These are phyloP conservation scores for Lophochroa leadbeateri DNA, from an alignment of 2,113 vertebrate species.

Conservation along the genomic window DNA sequence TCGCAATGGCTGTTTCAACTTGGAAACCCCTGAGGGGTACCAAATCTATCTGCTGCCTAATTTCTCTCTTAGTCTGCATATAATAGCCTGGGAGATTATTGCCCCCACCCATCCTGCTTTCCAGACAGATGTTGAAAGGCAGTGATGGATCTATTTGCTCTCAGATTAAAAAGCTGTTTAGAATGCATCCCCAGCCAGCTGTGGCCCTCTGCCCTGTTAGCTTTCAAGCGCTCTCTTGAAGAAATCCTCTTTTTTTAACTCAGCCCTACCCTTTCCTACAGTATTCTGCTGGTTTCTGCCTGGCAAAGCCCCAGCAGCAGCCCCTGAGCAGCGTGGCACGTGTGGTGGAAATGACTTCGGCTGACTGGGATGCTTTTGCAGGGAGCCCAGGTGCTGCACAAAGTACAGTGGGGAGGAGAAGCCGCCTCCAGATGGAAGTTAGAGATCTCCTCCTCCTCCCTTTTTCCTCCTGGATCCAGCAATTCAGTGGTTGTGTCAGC, in stretches of 20 bases:
- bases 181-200: not conserved
- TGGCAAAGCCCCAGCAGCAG: constrained; percentile 10
- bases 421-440: not conserved
- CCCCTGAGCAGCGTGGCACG: not conserved
- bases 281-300: not conserved
- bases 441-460: not conserved
- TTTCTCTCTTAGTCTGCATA: not conserved
- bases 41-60: not conserved
- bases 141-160: not conserved
- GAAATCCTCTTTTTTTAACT: not conserved
- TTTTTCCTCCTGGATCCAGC: not conserved
- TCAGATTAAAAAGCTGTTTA: constrained; percentile 9
- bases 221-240: not conserved
- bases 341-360: not conserved
- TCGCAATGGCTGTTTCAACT: not conserved
- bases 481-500: not conserved
- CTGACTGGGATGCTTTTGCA: not conserved
- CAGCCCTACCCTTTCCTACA: not conserved
- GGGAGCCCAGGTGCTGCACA: not conserved
- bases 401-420: not conserved
- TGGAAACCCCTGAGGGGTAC: not conserved
- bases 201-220: not conserved
- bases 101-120: not conserved
- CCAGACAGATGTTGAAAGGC: constrained; percentile 8
- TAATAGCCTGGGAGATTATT: not conserved